Evolutionary conservation across 2,888 invertebrate genomes (phyloP), one percentile per base, ranked within the genome.

Genomic region (Synanthedon formicaeformis): DNA sequence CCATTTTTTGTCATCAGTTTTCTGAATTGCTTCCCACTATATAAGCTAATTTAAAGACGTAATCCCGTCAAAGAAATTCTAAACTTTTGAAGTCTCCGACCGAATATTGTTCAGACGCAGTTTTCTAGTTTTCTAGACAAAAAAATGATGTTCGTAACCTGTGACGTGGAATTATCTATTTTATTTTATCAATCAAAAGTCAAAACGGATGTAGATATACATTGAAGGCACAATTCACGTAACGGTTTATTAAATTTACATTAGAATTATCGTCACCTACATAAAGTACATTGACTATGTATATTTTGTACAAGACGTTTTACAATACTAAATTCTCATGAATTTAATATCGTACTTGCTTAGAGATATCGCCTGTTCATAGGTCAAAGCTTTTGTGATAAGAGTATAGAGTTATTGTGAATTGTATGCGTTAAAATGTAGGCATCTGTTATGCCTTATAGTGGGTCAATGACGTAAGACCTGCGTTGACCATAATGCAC

Each of bases 301-400:
- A n/a, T 41, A 23, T 34, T 34, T 34, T 6, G 34, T 34, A 14
- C 58, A 57, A 58, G 59, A 65, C 58, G 58, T 61, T 69, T 67
- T 64, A 65, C 65, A 67, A 64, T 69, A 66, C 69, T 73, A 66
- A 72, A 72, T 80, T 81, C 79, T 74, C 81, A 80, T 77, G 69
- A 10, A 23, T 27, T 40, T 62, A 62, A 64, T 62, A 80, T 80
- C 80, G 75, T 81, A 80, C 14, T 13, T 78, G 72, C 67, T 45
- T 48, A 72, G 62, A 72, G 62, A 71, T 81, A 81, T 80, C 78
- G 64, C 58, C 60, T 61, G 66, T 63, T 62, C 66, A 71, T 72
- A 77, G 76, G 74, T 75, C 75, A 75, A 66, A 77, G 67, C 62
- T 70, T 71, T 63, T 59, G 34, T 58, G 81, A 78, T 80, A 78